These are phyloP conservation scores for Coelopa pilipes DNA, from an alignment of 2,888 invertebrate species.

Conservation along the genomic window DNA sequence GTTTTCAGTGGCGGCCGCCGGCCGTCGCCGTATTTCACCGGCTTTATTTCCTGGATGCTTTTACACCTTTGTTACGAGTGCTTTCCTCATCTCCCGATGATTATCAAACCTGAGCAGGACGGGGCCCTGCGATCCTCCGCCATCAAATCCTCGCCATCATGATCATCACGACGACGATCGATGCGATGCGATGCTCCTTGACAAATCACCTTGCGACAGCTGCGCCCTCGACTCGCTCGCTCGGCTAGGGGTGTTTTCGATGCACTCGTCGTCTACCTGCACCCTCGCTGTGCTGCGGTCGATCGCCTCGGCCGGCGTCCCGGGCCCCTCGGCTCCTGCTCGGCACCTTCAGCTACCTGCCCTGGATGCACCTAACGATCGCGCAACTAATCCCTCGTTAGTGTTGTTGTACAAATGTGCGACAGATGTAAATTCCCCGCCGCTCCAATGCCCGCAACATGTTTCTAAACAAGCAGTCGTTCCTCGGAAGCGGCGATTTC, in stretches of 20 bases:
- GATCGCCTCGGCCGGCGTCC: not conserved
- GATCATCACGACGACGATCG: too few relatives aligned
- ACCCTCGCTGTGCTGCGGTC: not conserved
- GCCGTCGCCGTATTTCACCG: too few relatives aligned
- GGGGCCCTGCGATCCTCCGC: too few relatives aligned
- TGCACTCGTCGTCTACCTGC: not conserved
- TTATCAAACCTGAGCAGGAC: too few relatives aligned
- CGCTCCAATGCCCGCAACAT: not conserved
- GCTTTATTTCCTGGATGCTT: too few relatives aligned
- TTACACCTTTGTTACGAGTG: too few relatives aligned
- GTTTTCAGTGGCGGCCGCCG: too few relatives aligned
- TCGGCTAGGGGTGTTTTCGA: not conserved
- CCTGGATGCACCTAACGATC: not conserved
- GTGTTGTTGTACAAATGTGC: not conserved
- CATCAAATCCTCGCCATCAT: too few relatives aligned
- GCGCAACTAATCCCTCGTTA: not conserved
- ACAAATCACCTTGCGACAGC: conserved; percentile 24
- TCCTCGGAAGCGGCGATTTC: too few relatives aligned
- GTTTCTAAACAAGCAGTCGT: not conserved
- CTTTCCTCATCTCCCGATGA: too few relatives aligned
- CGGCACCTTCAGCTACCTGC: conserved; percentile 11
- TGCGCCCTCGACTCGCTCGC: not conserved
- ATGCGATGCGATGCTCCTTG: not conserved
- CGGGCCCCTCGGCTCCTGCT: not conserved
- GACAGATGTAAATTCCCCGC: not conserved